Percentiles rank a stretch among this genome's conserved stretches.
These are phyloP conservation scores for Pristionchus entomophagus DNA, from an alignment of 2,888 invertebrate species.

Conservation along the genomic window DNA sequence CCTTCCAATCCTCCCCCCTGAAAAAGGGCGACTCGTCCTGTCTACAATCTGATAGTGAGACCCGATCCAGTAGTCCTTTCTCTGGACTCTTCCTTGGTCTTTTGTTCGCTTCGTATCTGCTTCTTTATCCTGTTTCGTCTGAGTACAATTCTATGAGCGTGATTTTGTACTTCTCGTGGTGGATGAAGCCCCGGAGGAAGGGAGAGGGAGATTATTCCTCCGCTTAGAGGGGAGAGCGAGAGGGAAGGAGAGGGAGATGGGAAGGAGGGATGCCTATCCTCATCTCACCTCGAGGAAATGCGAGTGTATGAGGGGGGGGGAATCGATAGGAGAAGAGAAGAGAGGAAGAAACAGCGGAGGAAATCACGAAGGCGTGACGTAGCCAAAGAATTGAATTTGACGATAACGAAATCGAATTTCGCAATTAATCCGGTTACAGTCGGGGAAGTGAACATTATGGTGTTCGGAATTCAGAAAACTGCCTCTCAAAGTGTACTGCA, in stretches of 20 bases:
- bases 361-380: neutral
- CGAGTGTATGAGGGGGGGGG: constrained; percentile 8
- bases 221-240: neutral
- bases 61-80: neutral
- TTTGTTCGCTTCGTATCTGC: neutral
- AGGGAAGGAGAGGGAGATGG: neutral
- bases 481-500: too few species aligned
- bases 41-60: neutral
- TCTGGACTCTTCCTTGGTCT: neutral
- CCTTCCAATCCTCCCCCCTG: neutral
- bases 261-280: constrained; percentile 5
- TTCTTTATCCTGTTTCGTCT: neutral
- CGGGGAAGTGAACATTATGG: neutral
- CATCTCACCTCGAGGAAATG: constrained; percentile 27
- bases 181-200: constrained; percentile 12
- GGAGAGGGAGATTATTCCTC: neutral
- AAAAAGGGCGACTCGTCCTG: neutral
- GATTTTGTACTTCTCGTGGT: neutral
- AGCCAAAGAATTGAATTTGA: neutral
- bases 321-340: constrained; percentile 1
- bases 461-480: neutral
- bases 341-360: neutral
- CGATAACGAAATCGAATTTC: too few species aligned
- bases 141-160: neutral
- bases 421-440: too few species aligned